Evolutionary conservation across 2,888 invertebrate species (phyloP).

Genomic region (Timema cristinae): DNA sequence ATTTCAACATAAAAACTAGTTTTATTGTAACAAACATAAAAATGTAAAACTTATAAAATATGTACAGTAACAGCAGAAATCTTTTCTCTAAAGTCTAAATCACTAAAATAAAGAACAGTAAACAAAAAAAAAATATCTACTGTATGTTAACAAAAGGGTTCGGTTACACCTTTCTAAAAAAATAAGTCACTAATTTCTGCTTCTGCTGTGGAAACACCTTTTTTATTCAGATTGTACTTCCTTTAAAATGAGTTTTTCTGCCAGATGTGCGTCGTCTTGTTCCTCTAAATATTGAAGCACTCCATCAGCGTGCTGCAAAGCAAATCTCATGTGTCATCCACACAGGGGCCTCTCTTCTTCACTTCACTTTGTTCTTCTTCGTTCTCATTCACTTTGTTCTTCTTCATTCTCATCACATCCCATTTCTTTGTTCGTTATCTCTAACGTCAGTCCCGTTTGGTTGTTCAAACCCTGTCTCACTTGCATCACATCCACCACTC

Average conservation of each 20-base stretch:
- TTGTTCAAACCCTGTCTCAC: not conserved
- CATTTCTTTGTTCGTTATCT: not conserved
- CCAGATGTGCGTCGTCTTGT: not conserved
- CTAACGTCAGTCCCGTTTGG: not conserved
- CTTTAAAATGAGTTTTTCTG: not conserved
- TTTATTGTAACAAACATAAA: too few relatives aligned
- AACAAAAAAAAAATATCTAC: too few relatives aligned
- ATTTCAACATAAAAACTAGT: too few relatives aligned
- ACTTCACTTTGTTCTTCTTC: slow-evolving; percentile 2
- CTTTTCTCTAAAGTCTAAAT: too few relatives aligned
- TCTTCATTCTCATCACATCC: not conserved
- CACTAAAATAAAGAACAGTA: too few relatives aligned
- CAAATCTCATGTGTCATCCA: not conserved
- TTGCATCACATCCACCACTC: not conserved
- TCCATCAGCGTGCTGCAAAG: not conserved
- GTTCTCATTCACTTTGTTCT: not conserved
- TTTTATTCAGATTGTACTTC: too few relatives aligned
- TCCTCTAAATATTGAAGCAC: slow-evolving; percentile 4
- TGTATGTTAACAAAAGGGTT: too few relatives aligned
- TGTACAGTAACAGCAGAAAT: too few relatives aligned
- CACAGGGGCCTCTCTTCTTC: slow-evolving; percentile 1
- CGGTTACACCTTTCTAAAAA: too few relatives aligned
- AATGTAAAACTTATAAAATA: too few relatives aligned
- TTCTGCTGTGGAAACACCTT: too few relatives aligned
- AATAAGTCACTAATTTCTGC: too few relatives aligned